Conservation (phyloP, 2,888 invertebrate genomes). For the Papilio demoleus region DNA sequence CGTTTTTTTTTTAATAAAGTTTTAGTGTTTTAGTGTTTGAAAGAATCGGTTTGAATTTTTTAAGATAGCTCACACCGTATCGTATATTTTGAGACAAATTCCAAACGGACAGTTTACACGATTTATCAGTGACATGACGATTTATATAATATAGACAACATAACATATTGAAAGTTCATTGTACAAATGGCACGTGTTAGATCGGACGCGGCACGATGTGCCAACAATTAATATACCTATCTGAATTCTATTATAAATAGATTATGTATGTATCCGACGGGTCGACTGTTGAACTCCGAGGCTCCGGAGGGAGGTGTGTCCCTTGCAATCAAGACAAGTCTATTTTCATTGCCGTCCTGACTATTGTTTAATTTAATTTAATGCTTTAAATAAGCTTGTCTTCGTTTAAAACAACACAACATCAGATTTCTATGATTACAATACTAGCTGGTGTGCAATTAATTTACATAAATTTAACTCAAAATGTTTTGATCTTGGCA, state of each 20-base stretch:
- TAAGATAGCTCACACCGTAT: too few relatives aligned
- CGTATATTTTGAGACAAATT: background rate
- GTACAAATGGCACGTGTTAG: constrained; percentile 33
- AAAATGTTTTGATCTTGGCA: too few relatives aligned
- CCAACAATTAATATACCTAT: constrained; percentile 56
- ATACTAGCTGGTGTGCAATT: too few relatives aligned
- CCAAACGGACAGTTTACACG: too few relatives aligned
- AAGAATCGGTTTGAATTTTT: too few relatives aligned
- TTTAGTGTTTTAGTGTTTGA: too few relatives aligned
- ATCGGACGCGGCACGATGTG: constrained; percentile 49
- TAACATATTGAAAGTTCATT: constrained; percentile 35
- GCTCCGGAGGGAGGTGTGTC: constrained; percentile 56
- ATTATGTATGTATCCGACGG: constrained; percentile 61
- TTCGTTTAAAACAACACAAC: too few relatives aligned
- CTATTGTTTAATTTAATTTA: background rate
- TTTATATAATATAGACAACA: background rate
- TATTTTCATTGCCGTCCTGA: constrained; percentile 39
- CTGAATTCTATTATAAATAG: constrained; percentile 66
- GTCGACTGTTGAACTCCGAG: constrained; percentile 66
- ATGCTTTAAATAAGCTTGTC: too few relatives aligned
- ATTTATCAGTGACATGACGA: too few relatives aligned
- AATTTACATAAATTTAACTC: too few relatives aligned
- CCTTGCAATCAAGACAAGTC: constrained; percentile 43
- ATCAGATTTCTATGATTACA: too few relatives aligned
- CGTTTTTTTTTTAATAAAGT: too few relatives aligned